These are phyloP conservation scores for Tetragonula carbonaria DNA, from an alignment of 2,888 invertebrate species.

Conservation along the genomic window DNA sequence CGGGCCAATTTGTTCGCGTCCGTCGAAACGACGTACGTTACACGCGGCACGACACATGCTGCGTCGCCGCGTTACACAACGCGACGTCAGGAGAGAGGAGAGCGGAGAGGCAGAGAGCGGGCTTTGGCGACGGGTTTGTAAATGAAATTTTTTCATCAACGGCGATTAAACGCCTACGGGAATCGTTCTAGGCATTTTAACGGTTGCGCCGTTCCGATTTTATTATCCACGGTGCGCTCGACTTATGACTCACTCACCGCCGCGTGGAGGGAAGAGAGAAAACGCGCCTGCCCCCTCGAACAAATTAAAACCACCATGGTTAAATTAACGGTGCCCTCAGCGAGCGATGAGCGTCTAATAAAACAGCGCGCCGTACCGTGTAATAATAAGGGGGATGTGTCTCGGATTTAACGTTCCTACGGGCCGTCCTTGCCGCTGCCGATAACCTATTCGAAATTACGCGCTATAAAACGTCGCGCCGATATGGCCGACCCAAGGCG, in stretches of 20 bases:
- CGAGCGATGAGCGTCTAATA: conserved; percentile 69
- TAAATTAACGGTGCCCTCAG: conserved; percentile 72
- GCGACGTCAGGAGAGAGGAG: background rate
- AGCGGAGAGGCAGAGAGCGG: background rate
- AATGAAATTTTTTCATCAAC: conserved; percentile 61
- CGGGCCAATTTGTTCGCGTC: conserved; percentile 18
- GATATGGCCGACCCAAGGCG: background rate
- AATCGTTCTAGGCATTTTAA: conserved; percentile 64
- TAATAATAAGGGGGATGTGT: conserved; percentile 66
- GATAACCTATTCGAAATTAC: conserved; percentile 61
- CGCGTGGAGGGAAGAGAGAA: background rate
- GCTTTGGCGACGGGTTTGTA: conserved; percentile 31
- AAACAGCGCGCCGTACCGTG: conserved; percentile 66
- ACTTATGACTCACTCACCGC: conserved; percentile 68
- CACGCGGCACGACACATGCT: conserved; percentile 2
- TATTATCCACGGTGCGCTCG: conserved; percentile 65
- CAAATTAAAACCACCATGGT: conserved; percentile 76
- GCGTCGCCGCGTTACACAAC: background rate
- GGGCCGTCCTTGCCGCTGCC: conserved; percentile 43
- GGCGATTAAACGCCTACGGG: conserved; percentile 40
- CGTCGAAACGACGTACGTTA: background rate
- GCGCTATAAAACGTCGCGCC: conserved; percentile 48
- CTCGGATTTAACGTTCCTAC: conserved; percentile 64
- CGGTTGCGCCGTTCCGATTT: conserved; percentile 64
- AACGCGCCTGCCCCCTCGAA: conserved; percentile 36